These are phyloP conservation scores for Euzetes globulus DNA, from an alignment of 2,888 invertebrate genomes.

Conservation along the genomic window DNA sequence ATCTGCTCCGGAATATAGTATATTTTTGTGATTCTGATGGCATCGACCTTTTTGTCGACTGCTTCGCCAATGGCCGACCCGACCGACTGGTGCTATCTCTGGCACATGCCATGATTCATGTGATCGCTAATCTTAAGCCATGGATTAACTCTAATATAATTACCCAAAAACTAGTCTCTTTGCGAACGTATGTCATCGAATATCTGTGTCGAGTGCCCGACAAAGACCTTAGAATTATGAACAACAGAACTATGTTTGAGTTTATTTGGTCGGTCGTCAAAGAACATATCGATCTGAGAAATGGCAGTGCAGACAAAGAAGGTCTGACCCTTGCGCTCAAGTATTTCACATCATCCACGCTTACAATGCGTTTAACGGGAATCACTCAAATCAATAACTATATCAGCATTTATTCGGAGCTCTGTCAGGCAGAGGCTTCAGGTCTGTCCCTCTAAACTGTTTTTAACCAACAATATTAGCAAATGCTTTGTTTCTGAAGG, in stretches of 20 bases:
- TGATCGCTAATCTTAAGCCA: constrained; percentile 82
- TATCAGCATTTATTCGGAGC: constrained; percentile 81
- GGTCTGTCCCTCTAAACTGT: constrained; percentile 4
- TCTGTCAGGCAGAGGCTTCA: constrained; percentile 57
- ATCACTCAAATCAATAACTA: constrained; percentile 85
- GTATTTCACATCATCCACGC: constrained; percentile 85
- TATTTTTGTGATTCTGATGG: constrained; percentile 86
- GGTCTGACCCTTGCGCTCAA: constrained; percentile 89
- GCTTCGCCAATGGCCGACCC: constrained; percentile 68
- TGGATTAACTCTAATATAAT: constrained; percentile 89
- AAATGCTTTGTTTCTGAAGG: neutral
- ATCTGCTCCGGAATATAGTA: constrained; percentile 81
- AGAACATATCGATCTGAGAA: constrained; percentile 68
- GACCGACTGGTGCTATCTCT: constrained; percentile 69
- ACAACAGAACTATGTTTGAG: constrained; percentile 86
- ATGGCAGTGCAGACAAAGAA: constrained; percentile 51
- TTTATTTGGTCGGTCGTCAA: constrained; percentile 94
- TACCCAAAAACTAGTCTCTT: constrained; percentile 75
- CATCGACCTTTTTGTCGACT: constrained; percentile 73
- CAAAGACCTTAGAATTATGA: constrained; percentile 76
- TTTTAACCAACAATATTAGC: neutral
- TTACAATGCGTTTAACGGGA: constrained; percentile 87
- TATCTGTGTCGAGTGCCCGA: constrained; percentile 91
- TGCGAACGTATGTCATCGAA: constrained; percentile 70
- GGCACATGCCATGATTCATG: constrained; percentile 83